A percentile compares a stretch with the other conserved stretches of the same genome.
phyloP scores from a whole-genome alignment of 2,888 invertebrate genomes.

The Drosophila quinaria region DNA sequence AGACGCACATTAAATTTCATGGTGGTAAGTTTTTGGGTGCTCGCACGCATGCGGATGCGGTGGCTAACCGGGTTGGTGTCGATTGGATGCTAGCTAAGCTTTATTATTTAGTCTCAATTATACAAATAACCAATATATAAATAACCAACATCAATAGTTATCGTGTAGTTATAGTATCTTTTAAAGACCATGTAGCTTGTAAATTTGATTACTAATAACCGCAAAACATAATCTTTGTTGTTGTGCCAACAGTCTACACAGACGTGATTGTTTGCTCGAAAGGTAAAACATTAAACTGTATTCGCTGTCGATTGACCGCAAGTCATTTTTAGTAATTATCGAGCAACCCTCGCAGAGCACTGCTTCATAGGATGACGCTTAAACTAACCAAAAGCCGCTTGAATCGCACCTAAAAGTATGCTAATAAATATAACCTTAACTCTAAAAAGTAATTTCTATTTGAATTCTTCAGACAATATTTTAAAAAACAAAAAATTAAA shows the following conservation, averaged over 20 bases:
- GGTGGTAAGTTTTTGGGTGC: conserved; percentile 74
- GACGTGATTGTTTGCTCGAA: conserved; percentile 48
- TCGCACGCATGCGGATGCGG: conserved; percentile 62
- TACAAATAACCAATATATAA: background rate
- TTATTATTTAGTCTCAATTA: conserved; percentile 17
- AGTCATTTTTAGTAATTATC: background rate
- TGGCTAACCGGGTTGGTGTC: conserved; percentile 55
- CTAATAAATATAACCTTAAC: background rate
- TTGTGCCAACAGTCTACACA: conserved; percentile 62
- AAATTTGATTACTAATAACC: conserved; percentile 57
- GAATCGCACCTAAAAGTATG: conserved; percentile 17
- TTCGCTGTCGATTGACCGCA: background rate
- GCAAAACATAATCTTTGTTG: conserved; percentile 35
- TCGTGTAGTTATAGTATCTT: background rate
- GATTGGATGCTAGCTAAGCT: conserved; percentile 52
- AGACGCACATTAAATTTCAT: conserved; percentile 82
- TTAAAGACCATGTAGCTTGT: conserved; percentile 16
- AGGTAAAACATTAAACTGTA: conserved; percentile 52
- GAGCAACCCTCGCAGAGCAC: conserved; percentile 23
- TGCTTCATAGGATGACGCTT: conserved; percentile 18
- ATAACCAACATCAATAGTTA: background rate
- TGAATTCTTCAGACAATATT: background rate
- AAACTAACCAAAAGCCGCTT: conserved; percentile 33
- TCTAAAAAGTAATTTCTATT: background rate
- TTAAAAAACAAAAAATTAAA: too few relatives aligned